Evolutionary conservation across 2,113 vertebrate genomes (phyloP), one percentile per base, ranked within the genome.

Genomic region (Panthera uncia): DNA sequence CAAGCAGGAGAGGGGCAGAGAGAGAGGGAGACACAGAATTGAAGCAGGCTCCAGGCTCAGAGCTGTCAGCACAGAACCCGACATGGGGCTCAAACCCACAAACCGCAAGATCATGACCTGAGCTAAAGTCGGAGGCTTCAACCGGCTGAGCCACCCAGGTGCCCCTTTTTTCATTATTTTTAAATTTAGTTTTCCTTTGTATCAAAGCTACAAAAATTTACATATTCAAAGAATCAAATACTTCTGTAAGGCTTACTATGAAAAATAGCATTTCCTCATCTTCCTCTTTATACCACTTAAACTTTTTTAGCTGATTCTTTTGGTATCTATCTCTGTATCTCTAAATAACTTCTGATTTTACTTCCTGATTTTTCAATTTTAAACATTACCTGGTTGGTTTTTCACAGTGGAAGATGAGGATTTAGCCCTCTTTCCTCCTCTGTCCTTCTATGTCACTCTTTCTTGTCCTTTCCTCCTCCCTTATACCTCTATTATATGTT

Each of bases 171-270:
- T 57, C 82, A 78, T 93, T 61, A 83, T 78, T 98, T 76, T 87
- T 94, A 92, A 92, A 90, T 90, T 92, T 81, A 63, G 81, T 87
- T 95, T 97, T 78, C 76, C 78, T 92, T 90, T 87, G 10, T 88
- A 81, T 91, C 78, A 81, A 88, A 88, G 36, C 84, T 52, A 95
- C 48, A 57, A 61, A 61, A 91, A 91, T 90, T 91, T 69, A 80
- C 18, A 38, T n/a, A 41, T 91, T 90, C 76, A 65, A 95, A 78
- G 79, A 76, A 94, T 87, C 71, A 97, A 95, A 84, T 81, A 36
- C 33, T 95, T 94, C 31, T 83, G 38, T 16, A 80, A 96, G 41
- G 27, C 36, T 88, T 86, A 31, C 78, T 89, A 18, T 63, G 33
- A 95, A 92, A 93, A 86, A 55, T 2, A 68, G 45, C n/a, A 21